Evolutionary conservation across 2,113 vertebrate genomes (phyloP), one percentile per base, ranked within the genome.

Genomic region (Cavia aperea): DNA sequence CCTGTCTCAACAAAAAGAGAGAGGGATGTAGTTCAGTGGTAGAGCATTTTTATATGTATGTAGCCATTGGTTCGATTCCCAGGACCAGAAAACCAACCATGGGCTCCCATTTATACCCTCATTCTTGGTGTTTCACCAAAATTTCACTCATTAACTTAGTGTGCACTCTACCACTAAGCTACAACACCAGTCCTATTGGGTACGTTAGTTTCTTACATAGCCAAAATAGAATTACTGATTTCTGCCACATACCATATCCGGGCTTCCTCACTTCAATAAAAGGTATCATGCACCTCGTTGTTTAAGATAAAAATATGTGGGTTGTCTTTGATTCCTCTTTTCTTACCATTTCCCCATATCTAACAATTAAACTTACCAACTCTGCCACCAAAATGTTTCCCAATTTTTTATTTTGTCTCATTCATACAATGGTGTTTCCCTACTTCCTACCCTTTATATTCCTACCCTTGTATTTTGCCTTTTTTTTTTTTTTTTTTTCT

Each of bases 321-420:
- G 14, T 86, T 65, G 46, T 62, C 49, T 75, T 65, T 85, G 36
- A 73, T 88, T 43, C 79, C 39, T 73, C 56, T 93, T 93, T 60
- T 84, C 8, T 29, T 94, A 79, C 43, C 73, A 49, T 77, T 73
- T 43, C 73, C 13, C 43, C 43, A 77, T 36, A 77, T 72, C 51
- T 68, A 91, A 68, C 43, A 49, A 85, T 81, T 94, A 92, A 92
- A n/a, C 77, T 33, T 79, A 72, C 77, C 29, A 54, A 77, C 51
- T 54, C n/a, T 46, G 66, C 43, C 39, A 93, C 51, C 73, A 77
- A 84, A 21, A 86, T 66, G 31, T 49, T 78, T n/a, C 46, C 77
- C 46, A 66, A 21, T 82, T 88, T 51, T 91, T 87, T 91, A 36
- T 24, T 77, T 91, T 86, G 43, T 93, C 63, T 79, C 19, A 82